Base-by-base conservation (phyloP, 2,888 invertebrate genomes). In the Arge pagana region DNA sequence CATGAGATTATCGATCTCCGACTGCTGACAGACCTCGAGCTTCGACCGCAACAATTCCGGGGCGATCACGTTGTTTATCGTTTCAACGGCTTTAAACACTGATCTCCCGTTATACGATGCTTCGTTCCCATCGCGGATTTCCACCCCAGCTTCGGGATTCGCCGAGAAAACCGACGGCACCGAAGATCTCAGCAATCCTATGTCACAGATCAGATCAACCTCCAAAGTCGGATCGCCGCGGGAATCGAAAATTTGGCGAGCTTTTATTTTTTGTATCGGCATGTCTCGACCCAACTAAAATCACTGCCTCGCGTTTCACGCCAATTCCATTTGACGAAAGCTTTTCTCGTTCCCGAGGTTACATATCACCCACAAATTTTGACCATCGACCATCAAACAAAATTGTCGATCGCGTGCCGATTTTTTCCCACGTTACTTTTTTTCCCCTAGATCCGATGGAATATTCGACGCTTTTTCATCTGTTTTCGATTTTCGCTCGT, bases 161-260 rank as follows among this genome's bases (percentile, higher is more conserved):
- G 60, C 36, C n/a, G 57, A 26, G 3, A 64, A 35, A 1, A 57
- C 59, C 11, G 64, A 65, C 1, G 74, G 66, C 0, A 74, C 70
- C 3, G 73, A 68, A 1, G 71, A 65, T 42, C 74, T 60, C 10
- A 74, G 50, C n/a, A 74, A 42, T 3, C 74, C 74, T 7, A 72
- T 63, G 3, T 75, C 72, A 1, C 72, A 73, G 18, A 74, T 66
- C 8, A 75, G 35, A 26, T 74, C 74, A 3, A 75, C 69, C 57
- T 75, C 87, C 48, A 87, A 81, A 10, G 87, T 87, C n/a, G 87
- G 87, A 66, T 86, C 85, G 19, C 86, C 86, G 53, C 85, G 81
- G 56, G 85, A 83, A 77, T 87, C 86, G 70, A 83, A 85, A 67
- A 87, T 87, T 67, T 84, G 82, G 50, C 86, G 81, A 48, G 86